Conservation (phyloP, 2,797 vertebrate genomes). For the Brotula barbata region DNA sequence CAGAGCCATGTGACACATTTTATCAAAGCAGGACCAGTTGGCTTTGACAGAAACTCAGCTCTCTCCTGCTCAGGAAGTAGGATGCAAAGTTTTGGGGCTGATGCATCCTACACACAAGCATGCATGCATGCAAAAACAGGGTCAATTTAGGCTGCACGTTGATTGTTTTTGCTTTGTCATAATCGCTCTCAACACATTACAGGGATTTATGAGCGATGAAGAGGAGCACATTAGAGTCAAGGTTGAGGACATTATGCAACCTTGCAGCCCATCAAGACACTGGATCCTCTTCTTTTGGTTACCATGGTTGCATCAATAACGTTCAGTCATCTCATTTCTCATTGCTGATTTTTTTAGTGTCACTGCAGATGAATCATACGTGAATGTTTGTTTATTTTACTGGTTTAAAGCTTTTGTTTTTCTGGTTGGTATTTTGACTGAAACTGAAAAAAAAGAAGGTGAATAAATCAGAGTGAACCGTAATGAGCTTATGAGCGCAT, state of each 20-base stretch:
- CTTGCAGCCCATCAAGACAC: slow-evolving; percentile 41
- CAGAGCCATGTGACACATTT: slow-evolving; percentile 33
- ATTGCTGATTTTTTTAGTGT: slow-evolving; percentile 30
- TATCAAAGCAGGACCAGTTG: slow-evolving; percentile 50
- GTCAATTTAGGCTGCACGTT: slow-evolving; percentile 1
- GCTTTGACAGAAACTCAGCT: slow-evolving; percentile 41
- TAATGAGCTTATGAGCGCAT: background rate
- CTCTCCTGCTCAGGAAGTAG: slow-evolving; percentile 22
- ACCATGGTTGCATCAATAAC: slow-evolving; percentile 62
- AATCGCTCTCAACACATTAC: slow-evolving; percentile 1
- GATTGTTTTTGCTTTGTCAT: slow-evolving; percentile 17
- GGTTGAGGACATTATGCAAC: slow-evolving; percentile 57
- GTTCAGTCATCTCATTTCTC: slow-evolving; percentile 52
- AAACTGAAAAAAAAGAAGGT: no score
- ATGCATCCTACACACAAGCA: slow-evolving; percentile 3
- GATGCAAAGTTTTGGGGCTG: slow-evolving; percentile 28
- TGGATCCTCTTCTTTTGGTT: slow-evolving; percentile 47
- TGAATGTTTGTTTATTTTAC: no score
- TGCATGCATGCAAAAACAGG: background rate
- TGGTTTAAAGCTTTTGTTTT: no score
- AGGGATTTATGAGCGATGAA: slow-evolving; percentile 41
- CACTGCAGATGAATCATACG: slow-evolving; percentile 22
- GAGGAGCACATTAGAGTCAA: slow-evolving; percentile 46
- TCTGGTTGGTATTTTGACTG: no score
- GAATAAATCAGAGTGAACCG: no score